phyloP scores from a whole-genome alignment of 1,140 invertebrate genomes.

The Ips typographus region DNA sequence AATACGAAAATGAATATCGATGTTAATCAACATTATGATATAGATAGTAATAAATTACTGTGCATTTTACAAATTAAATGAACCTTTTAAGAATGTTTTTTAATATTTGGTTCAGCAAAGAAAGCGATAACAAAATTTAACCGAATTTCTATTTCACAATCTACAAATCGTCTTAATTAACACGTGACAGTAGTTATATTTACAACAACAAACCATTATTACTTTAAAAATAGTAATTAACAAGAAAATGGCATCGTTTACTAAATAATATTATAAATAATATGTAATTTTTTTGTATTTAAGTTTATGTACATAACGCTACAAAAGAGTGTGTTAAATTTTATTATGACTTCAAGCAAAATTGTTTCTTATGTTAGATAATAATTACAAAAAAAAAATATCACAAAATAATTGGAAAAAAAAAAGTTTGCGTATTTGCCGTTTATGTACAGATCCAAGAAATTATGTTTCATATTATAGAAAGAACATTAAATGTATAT shows the following conservation, averaged over 20 bases:
- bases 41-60: slow-evolving; percentile 39
- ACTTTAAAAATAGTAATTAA: slow-evolving; percentile 34
- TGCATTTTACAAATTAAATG: slow-evolving; percentile 32
- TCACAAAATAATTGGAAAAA: slow-evolving; percentile 41
- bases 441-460: slow-evolving; percentile 23
- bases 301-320: slow-evolving; percentile 33
- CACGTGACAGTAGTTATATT: slow-evolving; percentile 12
- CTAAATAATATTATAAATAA: slow-evolving; percentile 18
- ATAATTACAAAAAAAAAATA: slow-evolving; percentile 39
- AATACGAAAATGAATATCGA: not conserved
- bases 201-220: slow-evolving; percentile 31
- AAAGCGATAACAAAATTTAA: slow-evolving; percentile 42
- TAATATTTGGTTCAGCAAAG: slow-evolving; percentile 20
- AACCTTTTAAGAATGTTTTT: slow-evolving; percentile 15
- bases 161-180: not conserved
- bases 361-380: slow-evolving; percentile 19
- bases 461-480: slow-evolving; percentile 13
- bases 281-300: slow-evolving; percentile 14
- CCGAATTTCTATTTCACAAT: slow-evolving; percentile 24
- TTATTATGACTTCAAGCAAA: slow-evolving; percentile 38
- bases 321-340: slow-evolving; percentile 40
- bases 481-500: not conserved
- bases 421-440: slow-evolving; percentile 14
- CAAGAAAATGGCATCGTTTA: slow-evolving; percentile 24
- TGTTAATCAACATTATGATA: not conserved